Evolutionary conservation across 2,113 vertebrate species (phyloP), one percentile per base, ranked within the genome.

Genomic region (Felis chaus): DNA sequence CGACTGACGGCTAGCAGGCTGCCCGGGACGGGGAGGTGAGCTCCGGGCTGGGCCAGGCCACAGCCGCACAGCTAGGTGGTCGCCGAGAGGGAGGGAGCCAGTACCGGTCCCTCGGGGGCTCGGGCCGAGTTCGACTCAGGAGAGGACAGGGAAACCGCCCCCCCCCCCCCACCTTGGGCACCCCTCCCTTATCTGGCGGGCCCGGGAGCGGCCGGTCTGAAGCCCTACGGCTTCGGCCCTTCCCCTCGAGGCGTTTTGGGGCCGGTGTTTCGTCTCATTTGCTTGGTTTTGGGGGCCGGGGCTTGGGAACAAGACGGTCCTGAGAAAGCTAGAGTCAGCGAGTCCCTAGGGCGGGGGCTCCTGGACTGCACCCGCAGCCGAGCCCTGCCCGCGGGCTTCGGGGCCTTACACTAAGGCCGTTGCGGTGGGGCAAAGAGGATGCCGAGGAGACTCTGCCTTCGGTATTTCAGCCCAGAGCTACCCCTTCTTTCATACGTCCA

Each of bases 21-120:
- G 83, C 95, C 55, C 36, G 0, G 90, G 94, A 65, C 78, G 0
- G n/a, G 23, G 29, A 97, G 97, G 98, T 97, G 90, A 97, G 97
- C 79, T 39, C 16, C 13, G 1, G 63, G 66, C 9, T 31, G 82
- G 9, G 27, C 50, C 85, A 6, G 74, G 9, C n/a, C 73, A 0
- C 57, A 12, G 71, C 65, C 0, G 25, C 57, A 21, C 61, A 3
- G 71, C 69, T 16, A 3, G 76, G 63, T 55, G 81, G 89, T 57
- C 15, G n/a, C 21, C 1, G 27, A 39, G 41, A n/a, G 27, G 23
- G 45, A 29, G 55, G 76, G 29, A 12, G 9, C 29, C n/a, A 0
- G 25, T 7, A 2, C 19, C 0, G 76, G 41, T 65, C 57, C 15
- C 48, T 27, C 14, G 5, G 71, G 79, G 3, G 10, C 78, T 13